Evolutionary conservation across 2,888 invertebrate species (phyloP), one percentile per base, ranked within the genome.

Genomic region (Phlogophora meticulosa): DNA sequence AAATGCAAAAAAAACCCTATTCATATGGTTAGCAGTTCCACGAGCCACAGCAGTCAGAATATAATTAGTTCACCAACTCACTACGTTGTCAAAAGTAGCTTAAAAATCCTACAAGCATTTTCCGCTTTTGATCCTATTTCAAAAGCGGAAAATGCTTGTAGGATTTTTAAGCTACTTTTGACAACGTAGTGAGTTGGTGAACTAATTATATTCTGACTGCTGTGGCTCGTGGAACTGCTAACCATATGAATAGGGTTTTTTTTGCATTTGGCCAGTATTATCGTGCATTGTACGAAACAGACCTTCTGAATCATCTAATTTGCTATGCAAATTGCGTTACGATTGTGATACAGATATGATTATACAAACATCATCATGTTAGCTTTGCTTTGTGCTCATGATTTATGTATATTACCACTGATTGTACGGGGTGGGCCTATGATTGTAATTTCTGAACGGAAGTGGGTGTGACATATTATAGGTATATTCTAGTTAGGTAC

Each of bases 291-390:
- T 45, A 61, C 15, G 45, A 62, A 62, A 42, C 34, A 17, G n/a
- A 34, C 43, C 66, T 78, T 73, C 49, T 78, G 53, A 72, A 36
- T 58, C 20, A 17, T 32, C 49, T 78, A 11, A 36, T 72, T 58
- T 45, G 53, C 58, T 40, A 42, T 64, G 42, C 43, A 57, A 52
- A 57, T 73, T 58, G 66, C 20, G 57, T 64, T 73, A 36, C 42
- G 48, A 58, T 73, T 78, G 51, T 64, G 62, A 49, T 78, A 48
- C 48, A 72, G 64, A 64, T 73, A 64, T 64, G 43, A 78, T 78
- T 78, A 65, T 45, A 55, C 57, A 78, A 73, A 73, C 79, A 73
- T 72, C 48, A 64, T 72, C 58, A 59, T 24, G 13, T 46, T 64
- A 36, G 53, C 13, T 72, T 42, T 72, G 62, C 42, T 72, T 63